Evolutionary conservation across 2,797 vertebrate genomes (phyloP).

Genomic region (Ptychobarbus kaznakovi): DNA sequence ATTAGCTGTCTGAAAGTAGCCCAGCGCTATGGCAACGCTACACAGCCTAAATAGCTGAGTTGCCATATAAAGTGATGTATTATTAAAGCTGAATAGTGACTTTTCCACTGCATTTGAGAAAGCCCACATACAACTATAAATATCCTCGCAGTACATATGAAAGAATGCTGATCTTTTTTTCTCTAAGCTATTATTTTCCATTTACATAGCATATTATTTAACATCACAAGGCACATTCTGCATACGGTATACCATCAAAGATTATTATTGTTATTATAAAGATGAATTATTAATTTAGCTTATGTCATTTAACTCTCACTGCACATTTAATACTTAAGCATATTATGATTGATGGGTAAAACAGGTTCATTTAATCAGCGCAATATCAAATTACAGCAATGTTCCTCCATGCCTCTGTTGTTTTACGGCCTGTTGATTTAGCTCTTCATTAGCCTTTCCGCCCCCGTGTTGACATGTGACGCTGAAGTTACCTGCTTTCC

Average conservation of each 20-base stretch:
- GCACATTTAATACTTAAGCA: slow-evolving; percentile 18
- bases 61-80: slow-evolving; percentile 66
- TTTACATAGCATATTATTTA: slow-evolving; percentile 30
- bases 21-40: slow-evolving; percentile 54
- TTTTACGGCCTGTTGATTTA: slow-evolving; percentile 57
- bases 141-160: slow-evolving; percentile 53
- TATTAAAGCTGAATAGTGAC: slow-evolving; percentile 65
- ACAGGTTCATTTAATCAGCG: slow-evolving; percentile 47
- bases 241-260: slow-evolving; percentile 4
- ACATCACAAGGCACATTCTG: slow-evolving; percentile 19
- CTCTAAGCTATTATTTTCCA: slow-evolving; percentile 13
- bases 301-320: slow-evolving; percentile 19
- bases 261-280: slow-evolving; percentile 15
- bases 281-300: background rate
- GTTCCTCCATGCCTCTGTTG: slow-evolving; percentile 44
- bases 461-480: slow-evolving; percentile 53
- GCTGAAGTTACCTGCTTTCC: slow-evolving; percentile 46
- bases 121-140: slow-evolving; percentile 57
- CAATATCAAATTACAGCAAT: slow-evolving; percentile 54
- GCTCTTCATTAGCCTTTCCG: slow-evolving; percentile 54
- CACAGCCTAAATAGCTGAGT: slow-evolving; percentile 63
- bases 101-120: slow-evolving; percentile 57
- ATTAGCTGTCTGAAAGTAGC: slow-evolving; percentile 60
- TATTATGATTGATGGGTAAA: slow-evolving; percentile 36
- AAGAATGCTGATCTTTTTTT: slow-evolving; percentile 56